Percentiles rank a stretch among this genome's conserved stretches.
Conservation (phyloP, 2,888 invertebrate species). For the Aspidiotus destructor region DNA sequence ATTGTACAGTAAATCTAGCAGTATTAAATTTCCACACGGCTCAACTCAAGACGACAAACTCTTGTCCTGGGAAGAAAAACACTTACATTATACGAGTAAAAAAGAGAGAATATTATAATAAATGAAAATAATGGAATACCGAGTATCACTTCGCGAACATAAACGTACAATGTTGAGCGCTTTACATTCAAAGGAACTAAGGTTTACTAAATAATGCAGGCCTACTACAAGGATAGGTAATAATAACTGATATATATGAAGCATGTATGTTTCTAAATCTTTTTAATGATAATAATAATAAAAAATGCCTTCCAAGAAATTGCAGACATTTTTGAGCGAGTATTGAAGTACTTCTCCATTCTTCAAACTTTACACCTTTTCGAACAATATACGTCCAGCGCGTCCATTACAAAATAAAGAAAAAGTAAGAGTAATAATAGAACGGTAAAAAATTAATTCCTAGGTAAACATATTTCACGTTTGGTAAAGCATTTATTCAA, state of each 20-base stretch:
- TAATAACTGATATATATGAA: not conserved
- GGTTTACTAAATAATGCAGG: too few relatives aligned
- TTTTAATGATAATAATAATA: constrained; percentile 14
- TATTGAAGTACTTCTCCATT: too few relatives aligned
- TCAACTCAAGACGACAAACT: too few relatives aligned
- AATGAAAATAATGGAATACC: constrained; percentile 16
- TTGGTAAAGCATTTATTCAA: not conserved
- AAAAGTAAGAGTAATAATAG: not conserved
- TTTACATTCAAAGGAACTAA: constrained; percentile 14
- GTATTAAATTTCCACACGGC: too few relatives aligned
- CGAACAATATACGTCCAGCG: not conserved
- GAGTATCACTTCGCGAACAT: constrained; percentile 21
- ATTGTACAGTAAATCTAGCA: not conserved
- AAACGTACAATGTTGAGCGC: constrained; percentile 22
- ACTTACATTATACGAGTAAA: not conserved
- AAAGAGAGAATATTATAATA: constrained; percentile 8
- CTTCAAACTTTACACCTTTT: not conserved
- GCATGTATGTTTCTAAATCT: not conserved
- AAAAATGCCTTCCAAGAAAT: constrained; percentile 6
- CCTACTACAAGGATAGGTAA: too few relatives aligned
- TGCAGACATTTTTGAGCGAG: not conserved
- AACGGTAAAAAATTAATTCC: not conserved
- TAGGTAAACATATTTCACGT: not conserved
- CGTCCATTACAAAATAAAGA: constrained; percentile 2
- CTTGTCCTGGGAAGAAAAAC: too few relatives aligned